Conservation (phyloP, 2,113 vertebrate species). For the Mormyrus iriodes region DNA sequence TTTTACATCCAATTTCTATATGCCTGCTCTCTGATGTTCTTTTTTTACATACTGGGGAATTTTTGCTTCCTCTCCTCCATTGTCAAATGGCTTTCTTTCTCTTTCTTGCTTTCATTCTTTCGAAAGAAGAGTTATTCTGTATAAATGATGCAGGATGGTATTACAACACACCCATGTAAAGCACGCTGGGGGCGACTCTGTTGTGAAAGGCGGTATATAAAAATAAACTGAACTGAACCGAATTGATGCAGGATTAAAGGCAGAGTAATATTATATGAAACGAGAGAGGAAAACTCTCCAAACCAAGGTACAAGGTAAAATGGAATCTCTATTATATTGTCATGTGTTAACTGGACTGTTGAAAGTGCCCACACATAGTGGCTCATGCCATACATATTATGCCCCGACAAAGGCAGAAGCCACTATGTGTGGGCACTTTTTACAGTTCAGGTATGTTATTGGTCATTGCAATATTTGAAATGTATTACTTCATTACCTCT, state of each 20-base stretch:
- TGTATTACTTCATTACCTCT: not conserved
- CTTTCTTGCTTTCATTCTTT: not conserved
- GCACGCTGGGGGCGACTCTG: not conserved
- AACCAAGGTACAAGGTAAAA: not conserved
- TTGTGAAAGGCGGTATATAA: not conserved
- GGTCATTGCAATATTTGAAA: not conserved
- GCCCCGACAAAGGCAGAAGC: not conserved
- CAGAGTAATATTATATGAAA: not conserved
- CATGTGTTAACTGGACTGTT: not conserved
- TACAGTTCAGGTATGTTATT: not conserved
- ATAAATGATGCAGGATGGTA: not conserved
- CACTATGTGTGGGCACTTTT: not conserved
- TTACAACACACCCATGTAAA: not conserved
- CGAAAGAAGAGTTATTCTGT: not conserved
- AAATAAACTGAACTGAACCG: not conserved
- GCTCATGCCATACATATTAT: not conserved
- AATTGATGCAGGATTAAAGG: not conserved
- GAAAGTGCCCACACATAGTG: not conserved
- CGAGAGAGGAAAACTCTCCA: not conserved
- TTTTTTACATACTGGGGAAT: not conserved
- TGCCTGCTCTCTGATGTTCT: not conserved
- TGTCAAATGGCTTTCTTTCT: not conserved
- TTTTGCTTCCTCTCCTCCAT: not conserved
- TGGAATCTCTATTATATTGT: not conserved
- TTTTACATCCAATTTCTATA: not conserved